These are phyloP conservation scores for Andrena hattorfiana DNA, from an alignment of 2,888 invertebrate species.

Conservation along the genomic window DNA sequence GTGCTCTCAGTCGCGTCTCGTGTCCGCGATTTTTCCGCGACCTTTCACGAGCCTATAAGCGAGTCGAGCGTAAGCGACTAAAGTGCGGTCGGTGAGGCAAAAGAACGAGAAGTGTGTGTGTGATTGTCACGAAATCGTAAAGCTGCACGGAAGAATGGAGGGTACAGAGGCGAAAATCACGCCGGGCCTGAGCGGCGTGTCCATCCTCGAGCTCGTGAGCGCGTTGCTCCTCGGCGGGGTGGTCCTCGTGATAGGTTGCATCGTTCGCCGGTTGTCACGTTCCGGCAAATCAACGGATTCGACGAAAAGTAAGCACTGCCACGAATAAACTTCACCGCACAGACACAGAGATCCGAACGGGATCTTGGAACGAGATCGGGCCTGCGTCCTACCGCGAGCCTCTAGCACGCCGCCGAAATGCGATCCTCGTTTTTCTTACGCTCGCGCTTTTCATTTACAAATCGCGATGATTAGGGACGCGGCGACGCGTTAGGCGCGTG, in stretches of 20 bases:
- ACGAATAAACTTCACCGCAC: slow-evolving; percentile 1
- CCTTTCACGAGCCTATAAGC: slow-evolving; percentile 2
- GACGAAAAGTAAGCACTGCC: slow-evolving; percentile 70
- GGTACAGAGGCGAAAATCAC: slow-evolving; percentile 47
- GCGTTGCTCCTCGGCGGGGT: slow-evolving; percentile 69
- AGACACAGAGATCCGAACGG: background rate
- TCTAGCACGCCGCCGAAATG: slow-evolving; percentile 31
- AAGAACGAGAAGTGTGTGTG: slow-evolving; percentile 34
- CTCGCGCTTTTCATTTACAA: slow-evolving; percentile 9
- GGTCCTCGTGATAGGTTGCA: slow-evolving; percentile 66
- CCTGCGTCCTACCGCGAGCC: slow-evolving; percentile 42
- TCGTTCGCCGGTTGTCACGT: slow-evolving; percentile 67
- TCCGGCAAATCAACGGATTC: slow-evolving; percentile 54
- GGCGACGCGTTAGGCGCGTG: background rate
- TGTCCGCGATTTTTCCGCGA: slow-evolving; percentile 24
- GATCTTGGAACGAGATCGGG: slow-evolving; percentile 35
- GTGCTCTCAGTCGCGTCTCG: slow-evolving; percentile 49
- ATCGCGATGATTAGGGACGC: background rate
- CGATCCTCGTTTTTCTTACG: slow-evolving; percentile 30
- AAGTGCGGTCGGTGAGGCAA: slow-evolving; percentile 51
- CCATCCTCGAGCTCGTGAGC: slow-evolving; percentile 49
- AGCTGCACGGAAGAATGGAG: slow-evolving; percentile 57
- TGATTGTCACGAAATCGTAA: background rate
- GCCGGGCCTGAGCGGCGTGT: slow-evolving; percentile 38
- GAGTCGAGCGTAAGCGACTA: slow-evolving; percentile 8